Evolutionary conservation across 2,113 vertebrate genomes (phyloP).

Genomic region (Morone saxatilis): DNA sequence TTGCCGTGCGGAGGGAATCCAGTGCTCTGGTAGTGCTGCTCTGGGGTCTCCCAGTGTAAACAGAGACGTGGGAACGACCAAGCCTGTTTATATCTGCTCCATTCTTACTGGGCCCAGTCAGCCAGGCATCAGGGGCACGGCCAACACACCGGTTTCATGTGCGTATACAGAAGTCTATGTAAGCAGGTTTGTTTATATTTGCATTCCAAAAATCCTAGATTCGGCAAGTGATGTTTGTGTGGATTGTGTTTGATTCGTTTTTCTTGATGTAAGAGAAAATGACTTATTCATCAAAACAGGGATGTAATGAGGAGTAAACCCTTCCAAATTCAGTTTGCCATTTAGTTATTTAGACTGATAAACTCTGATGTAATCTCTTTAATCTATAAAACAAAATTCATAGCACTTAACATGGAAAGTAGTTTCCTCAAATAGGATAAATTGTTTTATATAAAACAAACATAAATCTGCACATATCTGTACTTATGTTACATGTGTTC

Average conservation of each 20-base stretch:
- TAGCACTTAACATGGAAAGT: neutral
- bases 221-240: neutral
- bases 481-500: neutral
- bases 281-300: neutral
- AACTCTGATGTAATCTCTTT: neutral
- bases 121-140: conserved; percentile 64
- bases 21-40: conserved; percentile 74
- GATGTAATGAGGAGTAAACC: neutral
- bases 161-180: conserved; percentile 3
- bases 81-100: conserved; percentile 80
- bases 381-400: neutral
- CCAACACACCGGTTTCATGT: conserved; percentile 21
- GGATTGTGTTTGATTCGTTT: neutral
- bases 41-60: conserved; percentile 82
- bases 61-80: conserved; percentile 83
- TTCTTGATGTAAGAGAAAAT: neutral
- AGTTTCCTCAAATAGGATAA: neutral
- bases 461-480: neutral
- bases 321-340: neutral
- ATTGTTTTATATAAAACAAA: conserved; percentile 3
- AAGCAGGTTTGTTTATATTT: neutral
- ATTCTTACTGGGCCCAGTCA: conserved; percentile 75
- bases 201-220: neutral
- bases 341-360: neutral
- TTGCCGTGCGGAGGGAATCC: conserved; percentile 68